Conservation (phyloP, 2,888 invertebrate species). For the Archips xylosteana region DNA sequence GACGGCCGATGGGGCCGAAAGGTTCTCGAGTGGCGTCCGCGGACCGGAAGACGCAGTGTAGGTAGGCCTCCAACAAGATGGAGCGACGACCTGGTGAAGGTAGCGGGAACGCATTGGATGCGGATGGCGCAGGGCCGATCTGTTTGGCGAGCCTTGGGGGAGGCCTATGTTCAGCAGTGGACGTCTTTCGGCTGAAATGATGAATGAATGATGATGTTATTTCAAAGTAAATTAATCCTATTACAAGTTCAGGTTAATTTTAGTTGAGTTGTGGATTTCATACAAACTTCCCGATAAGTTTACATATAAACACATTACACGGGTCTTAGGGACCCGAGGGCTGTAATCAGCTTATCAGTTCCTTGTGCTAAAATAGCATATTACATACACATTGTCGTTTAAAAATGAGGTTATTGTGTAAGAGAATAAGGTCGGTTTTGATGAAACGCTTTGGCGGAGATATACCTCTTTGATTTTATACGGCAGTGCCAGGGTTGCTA, state of each 20-base stretch:
- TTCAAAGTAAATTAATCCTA: conserved; percentile 6
- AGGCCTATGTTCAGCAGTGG: too few species aligned
- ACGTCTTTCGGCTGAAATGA: too few species aligned
- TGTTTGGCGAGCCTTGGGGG: too few species aligned
- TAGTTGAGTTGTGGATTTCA: conserved; percentile 1
- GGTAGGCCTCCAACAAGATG: too few species aligned
- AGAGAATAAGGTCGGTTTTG: neutral
- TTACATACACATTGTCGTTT: neutral
- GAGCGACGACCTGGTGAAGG: too few species aligned
- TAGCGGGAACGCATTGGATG: too few species aligned
- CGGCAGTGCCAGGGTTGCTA: neutral
- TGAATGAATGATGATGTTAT: too few species aligned
- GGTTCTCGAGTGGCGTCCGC: too few species aligned
- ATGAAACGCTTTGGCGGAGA: neutral
- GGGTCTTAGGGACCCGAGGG: neutral
- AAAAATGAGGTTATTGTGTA: neutral
- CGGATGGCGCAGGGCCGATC: too few species aligned
- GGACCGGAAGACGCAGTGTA: too few species aligned
- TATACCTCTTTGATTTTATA: neutral
- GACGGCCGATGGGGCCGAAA: too few species aligned
- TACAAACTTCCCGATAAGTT: conserved; percentile 1
- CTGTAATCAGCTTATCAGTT: conserved; percentile 1
- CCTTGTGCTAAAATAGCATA: neutral
- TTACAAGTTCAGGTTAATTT: neutral
- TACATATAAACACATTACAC: conserved; percentile 5